Evolutionary conservation across 1,140 invertebrate species (phyloP), one percentile per base, ranked within the genome.

Genomic region (Aphaenogaster rudis): DNA sequence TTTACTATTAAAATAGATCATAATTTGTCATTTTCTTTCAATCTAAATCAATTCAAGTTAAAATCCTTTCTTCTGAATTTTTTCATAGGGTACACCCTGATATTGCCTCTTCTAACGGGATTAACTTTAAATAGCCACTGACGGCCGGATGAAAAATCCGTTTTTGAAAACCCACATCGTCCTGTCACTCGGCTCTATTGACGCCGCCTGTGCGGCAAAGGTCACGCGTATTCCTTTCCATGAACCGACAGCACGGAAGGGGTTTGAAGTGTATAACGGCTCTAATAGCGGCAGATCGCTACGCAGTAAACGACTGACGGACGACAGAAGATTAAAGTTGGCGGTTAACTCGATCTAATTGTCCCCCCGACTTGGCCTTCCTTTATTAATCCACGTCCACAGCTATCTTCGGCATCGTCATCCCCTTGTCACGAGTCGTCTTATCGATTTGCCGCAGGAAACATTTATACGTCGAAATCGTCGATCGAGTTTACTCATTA

Each of bases 291-390:
- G 93, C 93, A 94, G 94, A 95, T 95, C 94, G 90, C 93, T 94
- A 94, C 94, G 94, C 94, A 95, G 93, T 94, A 95, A 95, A 95
- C 93, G 93, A 94, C 93, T 94, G 94, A 95, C 94, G 93, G 95
- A 95, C 94, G 94, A 94, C 94, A 94, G 91, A 94, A 95, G 94
- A 95, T 95, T 95, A 95, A 95, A 95, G 94, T 94, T 95, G 92
- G 77, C 92, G 93, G 93, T 95, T 95, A 95, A 95, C 94, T 95
- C 95, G 95, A 95, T 95, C 93, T 95, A 95, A 95, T 95, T 95
- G 95, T 95, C 92, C 93, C 92, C 91, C 92, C 92, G 92, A 88
- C 91, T 90, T 92, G 93, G 93, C 92, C 94, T 95, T 95, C 92
- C 94, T 95, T 94, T 94, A 95, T 95, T 95, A 95, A 95, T 95